phyloP scores from a whole-genome alignment of 2,113 vertebrate genomes.

The Gorsachius goisagi region DNA sequence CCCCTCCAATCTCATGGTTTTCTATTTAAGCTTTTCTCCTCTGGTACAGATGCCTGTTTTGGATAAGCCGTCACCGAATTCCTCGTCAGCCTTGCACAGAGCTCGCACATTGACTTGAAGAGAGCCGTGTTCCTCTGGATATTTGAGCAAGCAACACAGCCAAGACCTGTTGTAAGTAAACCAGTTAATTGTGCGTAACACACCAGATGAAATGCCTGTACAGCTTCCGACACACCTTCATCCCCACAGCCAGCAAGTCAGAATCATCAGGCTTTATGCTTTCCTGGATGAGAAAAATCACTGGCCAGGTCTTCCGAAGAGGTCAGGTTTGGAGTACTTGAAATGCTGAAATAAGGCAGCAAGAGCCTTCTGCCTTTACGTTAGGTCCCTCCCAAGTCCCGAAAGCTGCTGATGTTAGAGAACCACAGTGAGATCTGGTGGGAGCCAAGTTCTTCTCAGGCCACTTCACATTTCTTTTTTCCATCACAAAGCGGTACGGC shows the following conservation, averaged over 20 bases:
- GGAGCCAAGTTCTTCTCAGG: background rate
- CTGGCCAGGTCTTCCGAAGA: background rate
- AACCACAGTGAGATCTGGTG: background rate
- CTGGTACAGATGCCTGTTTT: background rate
- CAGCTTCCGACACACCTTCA: background rate
- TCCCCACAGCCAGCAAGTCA: background rate
- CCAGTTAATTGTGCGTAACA: background rate
- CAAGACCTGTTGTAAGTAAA: background rate
- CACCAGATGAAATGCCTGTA: accelerated
- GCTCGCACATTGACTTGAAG: accelerated
- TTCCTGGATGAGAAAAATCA: background rate
- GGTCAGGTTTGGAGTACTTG: background rate
- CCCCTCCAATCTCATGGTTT: background rate
- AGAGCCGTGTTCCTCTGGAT: background rate
- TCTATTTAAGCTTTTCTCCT: background rate
- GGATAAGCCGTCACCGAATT: background rate
- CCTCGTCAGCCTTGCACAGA: background rate
- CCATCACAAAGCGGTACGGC: accelerated
- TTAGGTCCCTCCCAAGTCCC: background rate
- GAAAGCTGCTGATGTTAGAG: no score
- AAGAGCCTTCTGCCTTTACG: background rate
- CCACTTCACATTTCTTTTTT: background rate
- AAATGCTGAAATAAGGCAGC: accelerated
- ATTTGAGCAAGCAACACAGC: accelerated
- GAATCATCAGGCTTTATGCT: background rate